Base-by-base conservation (phyloP, 2,888 invertebrate genomes). In the Drosophila kuntzei region DNA sequence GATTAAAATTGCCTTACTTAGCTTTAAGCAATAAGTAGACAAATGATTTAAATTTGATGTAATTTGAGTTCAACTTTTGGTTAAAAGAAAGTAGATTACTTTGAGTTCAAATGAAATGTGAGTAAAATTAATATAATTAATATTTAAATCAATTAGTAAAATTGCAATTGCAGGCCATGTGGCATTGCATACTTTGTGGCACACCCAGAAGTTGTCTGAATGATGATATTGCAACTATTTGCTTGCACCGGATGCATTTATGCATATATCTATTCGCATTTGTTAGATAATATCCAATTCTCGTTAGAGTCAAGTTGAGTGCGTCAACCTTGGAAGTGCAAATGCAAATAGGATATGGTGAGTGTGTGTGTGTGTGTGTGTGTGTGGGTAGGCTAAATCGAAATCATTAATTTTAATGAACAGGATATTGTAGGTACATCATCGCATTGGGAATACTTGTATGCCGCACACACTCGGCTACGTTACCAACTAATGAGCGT, bases 391-490 rank as follows among this genome's bases (percentile, higher is more conserved):
- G 14, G 64, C 47, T 71, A 71, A 79, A 69, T 68, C 69, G 69
- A 81, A 84, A 73, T 85, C 82, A 81, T 83, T 79, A 87, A 84
- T 87, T 85, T 85, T 83, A 84, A 85, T 83, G 85, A 87, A 82
- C 76, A 69, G 76, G 73, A 82, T 87, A 73, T 75, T 78, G 68
- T 65, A 53, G 44, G 27, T 87, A 71, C 71, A 65, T 68, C 76
- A 70, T 66, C 61, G 53, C 66, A 66, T 50, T 63, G 86, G 86
- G 65, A 79, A 75, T 62, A 39, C 37, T 20, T 53, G 59, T 20
- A 55, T 25, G 14, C 32, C 50, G 20, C 57, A 53, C 61, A 34
- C 54, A 55, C 54, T 53, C 72, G 39, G 16, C 29, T 18, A 44
- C 32, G 27, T 44, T 43, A 46, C 50, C 66, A 79, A 81, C 82